These are phyloP conservation scores for Epinotia nisella DNA, from an alignment of 2,888 invertebrate species.

Conservation along the genomic window DNA sequence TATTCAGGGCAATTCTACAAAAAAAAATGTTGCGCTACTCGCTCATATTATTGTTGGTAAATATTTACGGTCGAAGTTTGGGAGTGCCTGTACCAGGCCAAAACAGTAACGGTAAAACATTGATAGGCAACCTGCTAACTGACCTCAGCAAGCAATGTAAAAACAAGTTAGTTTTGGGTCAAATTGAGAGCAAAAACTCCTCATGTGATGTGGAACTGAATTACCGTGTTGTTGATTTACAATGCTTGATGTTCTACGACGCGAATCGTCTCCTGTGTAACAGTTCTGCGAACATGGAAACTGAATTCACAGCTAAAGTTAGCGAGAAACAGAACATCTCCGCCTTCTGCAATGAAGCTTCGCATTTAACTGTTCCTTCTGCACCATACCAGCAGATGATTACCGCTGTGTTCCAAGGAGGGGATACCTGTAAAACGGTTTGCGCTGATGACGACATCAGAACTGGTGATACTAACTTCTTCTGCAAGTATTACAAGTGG, in stretches of 20 bases:
- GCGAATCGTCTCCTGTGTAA: slow-evolving; percentile 70
- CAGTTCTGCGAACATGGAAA: slow-evolving; percentile 55
- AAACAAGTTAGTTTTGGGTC: slow-evolving; percentile 60
- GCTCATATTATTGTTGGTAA: slow-evolving; percentile 64
- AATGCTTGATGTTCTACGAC: slow-evolving; percentile 75
- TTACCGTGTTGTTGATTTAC: slow-evolving; percentile 58
- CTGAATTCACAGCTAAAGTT: slow-evolving; percentile 57
- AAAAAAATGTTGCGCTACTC: slow-evolving; percentile 65
- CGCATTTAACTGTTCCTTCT: slow-evolving; percentile 63
- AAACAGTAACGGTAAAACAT: slow-evolving; percentile 46
- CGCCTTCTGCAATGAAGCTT: slow-evolving; percentile 60
- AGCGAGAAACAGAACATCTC: slow-evolving; percentile 58
- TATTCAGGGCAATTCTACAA: background rate
- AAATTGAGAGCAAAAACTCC: slow-evolving; percentile 58
- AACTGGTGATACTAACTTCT: slow-evolving; percentile 64
- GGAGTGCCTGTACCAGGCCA: slow-evolving; percentile 58
- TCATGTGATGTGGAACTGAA: slow-evolving; percentile 59
- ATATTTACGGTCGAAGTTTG: slow-evolving; percentile 63
- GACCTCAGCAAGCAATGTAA: slow-evolving; percentile 62
- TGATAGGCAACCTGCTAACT: slow-evolving; percentile 49
- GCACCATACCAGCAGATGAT: slow-evolving; percentile 57
- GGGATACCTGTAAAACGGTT: slow-evolving; percentile 61
- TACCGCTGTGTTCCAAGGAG: slow-evolving; percentile 56
- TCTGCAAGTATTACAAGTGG: slow-evolving; percentile 76
- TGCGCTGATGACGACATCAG: slow-evolving; percentile 61